Evolutionary conservation across 2,888 invertebrate genomes (phyloP), one percentile per base, ranked within the genome.

Genomic region (Drosophila lutescens): DNA sequence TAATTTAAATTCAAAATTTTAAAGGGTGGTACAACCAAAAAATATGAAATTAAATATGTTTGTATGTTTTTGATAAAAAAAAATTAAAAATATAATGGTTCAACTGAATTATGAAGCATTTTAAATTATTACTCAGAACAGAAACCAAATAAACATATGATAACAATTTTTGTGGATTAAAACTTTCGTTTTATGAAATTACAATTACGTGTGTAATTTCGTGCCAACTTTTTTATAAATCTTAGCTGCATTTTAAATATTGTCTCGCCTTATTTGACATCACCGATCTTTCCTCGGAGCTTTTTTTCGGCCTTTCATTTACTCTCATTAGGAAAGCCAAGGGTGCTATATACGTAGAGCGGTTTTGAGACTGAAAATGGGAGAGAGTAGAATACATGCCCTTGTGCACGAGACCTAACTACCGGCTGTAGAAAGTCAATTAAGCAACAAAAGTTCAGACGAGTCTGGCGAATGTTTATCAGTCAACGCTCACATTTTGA

Each of bases 341-440:
- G 32, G 7, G 58, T 30, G 26, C 43, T 12, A 55, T 2, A 15
- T 23, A 38, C 2, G n/a, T 32, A 23, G 34, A 30, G 17, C 17
- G n/a, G 12, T 17, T 32, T 43, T 3, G 40, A 26, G n/a, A 12
- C 5, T 8, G 23, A 65, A 15, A 20, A 12, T 15, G 30, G 13
- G 43, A 53, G 63, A 51, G 51, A 30, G 30, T 32, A 62, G 43
- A 36, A 34, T 36, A 36, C 10, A 36, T 65, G 65, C 20, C 44
- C 30, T 63, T 13, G 63, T 8, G 30, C 44, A 65, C 65, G 65
- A 65, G 65, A 53, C 65, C 30, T 13, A 26, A 47, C 61, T 60
- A 32, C 30, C 61, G 46, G 46, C 46, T 20, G 44, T 61, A 38
- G 30, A 61, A 58, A 62, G 30, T 13, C 10, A 30, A 60, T 23